Base-by-base conservation (phyloP, 2,797 vertebrate genomes). In the Syngnathus rostellatus region DNA sequence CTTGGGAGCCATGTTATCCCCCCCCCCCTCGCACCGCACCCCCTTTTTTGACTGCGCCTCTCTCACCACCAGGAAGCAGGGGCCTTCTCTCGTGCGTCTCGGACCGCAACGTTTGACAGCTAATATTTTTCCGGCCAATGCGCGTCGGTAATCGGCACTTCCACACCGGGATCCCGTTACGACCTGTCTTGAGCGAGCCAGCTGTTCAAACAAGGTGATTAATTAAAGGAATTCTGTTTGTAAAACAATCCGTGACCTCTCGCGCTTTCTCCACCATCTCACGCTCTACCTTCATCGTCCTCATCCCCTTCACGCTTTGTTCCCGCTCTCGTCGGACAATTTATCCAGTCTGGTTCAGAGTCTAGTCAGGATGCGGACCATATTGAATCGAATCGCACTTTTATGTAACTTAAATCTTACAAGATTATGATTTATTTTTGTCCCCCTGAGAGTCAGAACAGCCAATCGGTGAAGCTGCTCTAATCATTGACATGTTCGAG, bases 141-240 rank as follows among this genome's bases (percentile, higher is more conserved):
- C 60, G 67, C 72, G 77, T 89, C 85, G 90, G 85, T 89, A 89
- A 90, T 89, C 86, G 81, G 81, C 83, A 91, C 88, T 90, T 92
- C 87, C 85, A 90, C 48, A 77, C 81, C 81, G 83, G 87, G 89
- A 90, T 92, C 90, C 85, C 82, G 61, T 92, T 91, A 92, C 90
- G 81, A 85, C 84, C 86, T 85, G 85, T 86, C 89, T 89, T 85
- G 89, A 89, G 58, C 77, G 87, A 89, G 85, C 92, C 94, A 98
- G 94, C 95, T 96, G 95, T 98, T 97, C 92, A 97, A 98, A 98
- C 93, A 97, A 79, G 83, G 88, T 94, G 93, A 97, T 96, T 98
- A 97, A 96, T 97, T 96, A 94, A 95, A 94, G 93, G 90, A 93
- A 94, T 94, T 96, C 93, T 93, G 91, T 92, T 94, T 94, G 93